Base-by-base conservation (phyloP, 2,113 vertebrate genomes). In the Ictalurus punctatus region DNA sequence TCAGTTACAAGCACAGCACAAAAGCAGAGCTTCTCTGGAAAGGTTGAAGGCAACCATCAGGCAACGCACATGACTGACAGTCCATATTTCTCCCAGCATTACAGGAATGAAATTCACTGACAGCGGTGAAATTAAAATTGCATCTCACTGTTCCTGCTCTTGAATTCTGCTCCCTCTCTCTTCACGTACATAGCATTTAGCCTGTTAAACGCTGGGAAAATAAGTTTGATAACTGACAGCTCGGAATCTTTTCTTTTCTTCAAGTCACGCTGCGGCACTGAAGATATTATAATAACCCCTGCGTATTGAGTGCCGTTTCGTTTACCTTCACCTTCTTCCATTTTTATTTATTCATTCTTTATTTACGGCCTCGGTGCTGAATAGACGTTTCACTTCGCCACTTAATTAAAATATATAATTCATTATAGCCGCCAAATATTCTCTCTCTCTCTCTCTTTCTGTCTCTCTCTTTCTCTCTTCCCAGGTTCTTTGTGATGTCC, bases 381-480 rank as follows among this genome's bases (percentile, higher is more conserved):
- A 94, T 90, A 91, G 92, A 76, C 90, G 85, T 93, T 95, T 94
- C 92, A 88, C 89, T 89, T 92, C 84, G 84, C 78, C 86, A 91
- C 91, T 94, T 95, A 95, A 96, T 96, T 96, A 95, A 95, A 96
- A 95, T 95, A 95, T 95, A 95, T 95, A 95, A 96, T 96, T 95
- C 94, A 95, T 95, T 84, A 86, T 87, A 34, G 90, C 89, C 34
- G 88, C 91, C 86, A 92, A 94, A 94, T 94, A 94, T 94, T 95
- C 93, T 94, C 91, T 93, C 90, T 92, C 91, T 52, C 48, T 52
- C 48, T 52, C 48, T 1, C 48, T 95, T 92, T 94, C 91, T 93
- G 89, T 92, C 91, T 48, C 48, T 52, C 48, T 52, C 48, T 10
- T 44, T 44, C 48, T 52, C 48, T 91, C 90, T 59, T 83, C 23